Conservation (phyloP, 2,888 invertebrate species). For the Drosophila atroscutellata region DNA sequence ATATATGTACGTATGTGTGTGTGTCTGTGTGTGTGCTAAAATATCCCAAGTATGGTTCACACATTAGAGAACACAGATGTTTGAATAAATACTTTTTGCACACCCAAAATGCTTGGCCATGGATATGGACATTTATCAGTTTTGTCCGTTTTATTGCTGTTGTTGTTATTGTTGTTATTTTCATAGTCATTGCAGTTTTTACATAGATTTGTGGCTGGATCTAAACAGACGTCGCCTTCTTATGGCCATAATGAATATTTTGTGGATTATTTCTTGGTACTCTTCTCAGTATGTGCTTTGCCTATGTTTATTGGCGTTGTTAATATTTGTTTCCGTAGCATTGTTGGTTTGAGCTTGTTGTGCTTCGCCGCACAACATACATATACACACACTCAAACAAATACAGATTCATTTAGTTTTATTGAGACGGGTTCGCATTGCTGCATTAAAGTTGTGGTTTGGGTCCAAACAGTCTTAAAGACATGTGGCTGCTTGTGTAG, state of each 20-base stretch:
- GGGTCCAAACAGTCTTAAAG: constrained; percentile 33
- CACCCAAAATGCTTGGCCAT: constrained; percentile 49
- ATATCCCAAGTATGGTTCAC: constrained; percentile 19
- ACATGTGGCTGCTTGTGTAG: constrained; percentile 20
- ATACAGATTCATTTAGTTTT: constrained; percentile 50
- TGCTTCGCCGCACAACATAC: constrained; percentile 20
- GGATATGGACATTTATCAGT: constrained; percentile 52
- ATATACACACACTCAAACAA: constrained; percentile 1
- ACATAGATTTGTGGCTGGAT: constrained; percentile 55
- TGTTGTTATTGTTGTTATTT: constrained; percentile 53
- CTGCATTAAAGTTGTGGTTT: constrained; percentile 24
- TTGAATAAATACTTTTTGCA: constrained; percentile 52
- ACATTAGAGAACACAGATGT: constrained; percentile 43
- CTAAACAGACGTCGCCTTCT: constrained; percentile 48
- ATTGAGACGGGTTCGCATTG: constrained; percentile 30
- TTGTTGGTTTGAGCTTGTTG: constrained; percentile 58
- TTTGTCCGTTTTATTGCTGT: constrained; percentile 39
- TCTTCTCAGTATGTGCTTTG: constrained; percentile 47
- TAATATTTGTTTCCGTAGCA: constrained; percentile 69
- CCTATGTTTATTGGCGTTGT: constrained; percentile 76
- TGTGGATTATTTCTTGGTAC: constrained; percentile 66
- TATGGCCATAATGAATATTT: constrained; percentile 75
- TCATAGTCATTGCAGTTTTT: constrained; percentile 73
- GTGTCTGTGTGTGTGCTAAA: constrained; percentile 12
- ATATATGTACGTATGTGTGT: background rate